Evolutionary conservation across 23 tunicate genomes (phyloP).

Genomic region (Phallusia fumigata): DNA sequence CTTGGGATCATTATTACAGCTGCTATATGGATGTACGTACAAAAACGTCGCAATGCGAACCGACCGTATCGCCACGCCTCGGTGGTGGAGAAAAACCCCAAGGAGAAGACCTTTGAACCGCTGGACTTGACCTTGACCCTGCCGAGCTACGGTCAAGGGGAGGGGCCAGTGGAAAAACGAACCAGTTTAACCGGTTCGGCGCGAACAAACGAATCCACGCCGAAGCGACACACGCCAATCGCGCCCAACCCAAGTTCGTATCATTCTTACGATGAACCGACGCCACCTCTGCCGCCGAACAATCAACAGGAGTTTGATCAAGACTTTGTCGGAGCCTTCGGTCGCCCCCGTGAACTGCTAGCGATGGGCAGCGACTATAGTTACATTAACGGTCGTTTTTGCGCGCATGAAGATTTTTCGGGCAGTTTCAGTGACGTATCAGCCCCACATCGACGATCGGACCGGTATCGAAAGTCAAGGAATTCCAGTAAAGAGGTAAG

Average conservation of each 20-base stretch:
- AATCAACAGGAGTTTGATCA: neutral
- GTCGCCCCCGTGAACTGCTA: neutral
- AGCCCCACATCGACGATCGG: neutral
- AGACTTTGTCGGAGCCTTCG: conserved; percentile 2
- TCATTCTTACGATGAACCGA: conserved; percentile 13
- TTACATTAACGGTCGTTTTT: neutral
- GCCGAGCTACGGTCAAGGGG: conserved; percentile 21
- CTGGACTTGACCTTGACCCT: conserved; percentile 52
- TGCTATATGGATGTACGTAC: conserved; percentile 25
- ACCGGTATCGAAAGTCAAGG: neutral
- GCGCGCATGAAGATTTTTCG: neutral
- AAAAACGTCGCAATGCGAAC: neutral
- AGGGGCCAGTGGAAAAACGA: neutral
- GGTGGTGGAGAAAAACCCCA: conserved; percentile 48
- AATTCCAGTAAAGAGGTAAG: neutral
- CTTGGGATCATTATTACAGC: conserved; percentile 40
- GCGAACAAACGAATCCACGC: neutral
- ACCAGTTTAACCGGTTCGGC: neutral
- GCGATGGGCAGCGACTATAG: neutral
- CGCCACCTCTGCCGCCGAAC: conserved; percentile 11
- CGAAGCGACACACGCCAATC: neutral
- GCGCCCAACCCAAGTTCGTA: conserved; percentile 13
- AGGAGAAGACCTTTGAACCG: conserved; percentile 66
- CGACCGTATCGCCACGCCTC: conserved; percentile 23
- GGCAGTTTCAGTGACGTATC: conserved; percentile 7